Evolutionary conservation across 2,797 vertebrate genomes (phyloP).

Genomic region (Leucoraja ocellata): DNA sequence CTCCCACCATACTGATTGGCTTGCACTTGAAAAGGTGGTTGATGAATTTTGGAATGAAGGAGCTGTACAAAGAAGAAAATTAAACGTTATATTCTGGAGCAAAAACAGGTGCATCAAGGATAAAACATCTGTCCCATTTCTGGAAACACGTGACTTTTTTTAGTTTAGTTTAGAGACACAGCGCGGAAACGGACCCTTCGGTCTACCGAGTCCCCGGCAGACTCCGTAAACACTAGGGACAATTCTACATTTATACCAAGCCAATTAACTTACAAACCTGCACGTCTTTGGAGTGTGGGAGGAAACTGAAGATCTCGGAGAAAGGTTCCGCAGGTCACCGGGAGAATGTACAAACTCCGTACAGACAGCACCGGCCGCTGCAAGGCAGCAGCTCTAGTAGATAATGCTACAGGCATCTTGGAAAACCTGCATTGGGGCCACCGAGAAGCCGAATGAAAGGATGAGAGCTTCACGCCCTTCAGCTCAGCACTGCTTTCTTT

Average conservation of each 20-base stretch:
- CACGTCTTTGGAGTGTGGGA: no score
- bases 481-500: background rate
- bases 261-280: no score
- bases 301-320: no score
- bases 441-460: background rate
- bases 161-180: no score
- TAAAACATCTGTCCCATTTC: slow-evolving; percentile 26
- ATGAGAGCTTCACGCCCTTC: background rate
- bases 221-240: no score
- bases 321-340: no score
- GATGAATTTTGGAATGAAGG: slow-evolving; percentile 98
- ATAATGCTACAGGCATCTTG: background rate
- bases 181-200: no score
- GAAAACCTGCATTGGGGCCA: background rate
- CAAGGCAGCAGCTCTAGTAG: no score
- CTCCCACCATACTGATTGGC: slow-evolving; percentile 97
- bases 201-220: no score
- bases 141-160: background rate
- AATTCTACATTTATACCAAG: no score
- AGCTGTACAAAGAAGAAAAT: slow-evolving; percentile 59
- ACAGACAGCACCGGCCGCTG: no score
- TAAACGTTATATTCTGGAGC: slow-evolving; percentile 13
- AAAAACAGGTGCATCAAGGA: slow-evolving; percentile 32
- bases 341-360: no score
- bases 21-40: slow-evolving; percentile 98